Conservation (phyloP, 2,888 invertebrate genomes). For the Apamea epomidion region DNA sequence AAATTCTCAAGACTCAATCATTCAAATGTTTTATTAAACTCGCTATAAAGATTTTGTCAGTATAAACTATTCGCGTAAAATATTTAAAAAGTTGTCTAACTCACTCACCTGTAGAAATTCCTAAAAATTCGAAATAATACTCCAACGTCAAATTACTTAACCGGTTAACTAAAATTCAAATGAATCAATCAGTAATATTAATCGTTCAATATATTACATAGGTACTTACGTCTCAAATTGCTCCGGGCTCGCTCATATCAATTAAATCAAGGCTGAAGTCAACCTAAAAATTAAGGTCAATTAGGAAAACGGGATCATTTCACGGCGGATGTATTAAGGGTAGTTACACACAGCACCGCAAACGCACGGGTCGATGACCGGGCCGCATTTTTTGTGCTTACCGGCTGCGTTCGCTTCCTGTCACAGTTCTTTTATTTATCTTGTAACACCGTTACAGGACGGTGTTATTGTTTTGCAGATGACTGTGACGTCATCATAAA, state of each 20-base stretch:
- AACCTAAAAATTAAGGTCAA: conserved; percentile 57
- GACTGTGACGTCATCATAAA: conserved; percentile 58
- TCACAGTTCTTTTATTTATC: conserved; percentile 85
- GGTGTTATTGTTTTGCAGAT: conserved; percentile 68
- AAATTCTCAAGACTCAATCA: neutral
- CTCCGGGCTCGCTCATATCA: conserved; percentile 27
- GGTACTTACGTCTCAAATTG: conserved; percentile 18
- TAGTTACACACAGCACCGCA: conserved; percentile 69
- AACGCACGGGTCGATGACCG: conserved; percentile 82
- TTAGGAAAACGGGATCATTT: conserved; percentile 57
- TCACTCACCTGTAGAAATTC: neutral
- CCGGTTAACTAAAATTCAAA: conserved; percentile 14
- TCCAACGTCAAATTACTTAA: conserved; percentile 5
- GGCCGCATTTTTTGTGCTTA: conserved; percentile 79
- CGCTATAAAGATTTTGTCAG: neutral
- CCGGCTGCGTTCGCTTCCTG: conserved; percentile 88
- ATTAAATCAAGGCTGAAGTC: conserved; percentile 43
- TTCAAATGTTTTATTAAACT: conserved; percentile 3
- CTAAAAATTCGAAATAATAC: conserved; percentile 1
- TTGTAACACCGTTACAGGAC: conserved; percentile 80
- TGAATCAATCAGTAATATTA: conserved; percentile 16
- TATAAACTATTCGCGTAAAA: neutral
- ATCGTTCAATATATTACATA: neutral
- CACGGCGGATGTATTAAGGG: conserved; percentile 73
- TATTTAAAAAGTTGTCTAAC: neutral